phyloP scores from a whole-genome alignment of 2,888 invertebrate species.

The Mesodorylaimus sp. region DNA sequence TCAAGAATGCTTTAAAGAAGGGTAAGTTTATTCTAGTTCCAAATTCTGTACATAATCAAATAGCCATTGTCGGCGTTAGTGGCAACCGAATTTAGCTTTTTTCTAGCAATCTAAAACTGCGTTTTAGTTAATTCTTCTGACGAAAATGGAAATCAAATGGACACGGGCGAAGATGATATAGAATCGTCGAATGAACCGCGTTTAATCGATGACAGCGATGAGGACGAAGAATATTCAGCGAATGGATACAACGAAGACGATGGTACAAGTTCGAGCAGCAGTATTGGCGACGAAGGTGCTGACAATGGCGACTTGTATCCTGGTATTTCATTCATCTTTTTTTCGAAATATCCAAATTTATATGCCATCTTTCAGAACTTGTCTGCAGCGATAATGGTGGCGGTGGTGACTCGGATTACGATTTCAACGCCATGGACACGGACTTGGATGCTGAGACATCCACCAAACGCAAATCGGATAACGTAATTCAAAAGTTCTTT shows the following conservation, averaged over 20 bases:
- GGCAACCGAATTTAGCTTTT: not conserved
- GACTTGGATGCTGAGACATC: not conserved
- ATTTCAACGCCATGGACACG: not conserved
- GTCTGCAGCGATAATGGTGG: not conserved
- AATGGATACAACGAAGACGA: not conserved
- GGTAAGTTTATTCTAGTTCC: not conserved
- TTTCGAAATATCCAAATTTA: no score
- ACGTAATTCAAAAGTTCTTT: no score
- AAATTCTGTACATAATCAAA: not conserved
- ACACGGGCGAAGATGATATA: not conserved
- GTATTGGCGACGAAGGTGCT: no score
- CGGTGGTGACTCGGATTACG: not conserved
- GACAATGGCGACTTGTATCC: not conserved
- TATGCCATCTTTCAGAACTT: not conserved
- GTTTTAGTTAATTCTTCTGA: not conserved
- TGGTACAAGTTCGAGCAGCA: not conserved
- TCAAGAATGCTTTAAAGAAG: not conserved
- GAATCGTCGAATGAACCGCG: not conserved
- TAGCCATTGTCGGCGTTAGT: no score
- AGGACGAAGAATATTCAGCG: no score
- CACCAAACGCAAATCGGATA: not conserved
- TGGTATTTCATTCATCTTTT: no score
- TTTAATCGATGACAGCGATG: not conserved
- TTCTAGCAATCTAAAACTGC: not conserved
- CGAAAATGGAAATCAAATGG: not conserved